Conservation (phyloP, 2,113 vertebrate species). For the Gasterosteus nipponicus region DNA sequence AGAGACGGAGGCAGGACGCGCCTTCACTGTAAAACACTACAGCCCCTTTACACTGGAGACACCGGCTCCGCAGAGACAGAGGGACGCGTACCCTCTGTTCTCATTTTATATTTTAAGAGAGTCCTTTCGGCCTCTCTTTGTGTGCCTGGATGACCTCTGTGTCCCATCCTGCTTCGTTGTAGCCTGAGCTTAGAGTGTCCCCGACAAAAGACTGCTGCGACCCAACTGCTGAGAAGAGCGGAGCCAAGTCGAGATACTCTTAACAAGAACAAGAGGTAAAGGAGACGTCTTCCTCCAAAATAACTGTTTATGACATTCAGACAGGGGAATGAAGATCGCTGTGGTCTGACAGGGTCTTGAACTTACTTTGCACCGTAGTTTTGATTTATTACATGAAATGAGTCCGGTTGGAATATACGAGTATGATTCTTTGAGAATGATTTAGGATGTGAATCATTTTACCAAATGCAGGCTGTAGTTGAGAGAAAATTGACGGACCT, state of each 20-base stretch:
- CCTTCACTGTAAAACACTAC: constrained; percentile 72
- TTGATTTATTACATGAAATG: constrained; percentile 50
- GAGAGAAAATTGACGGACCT: constrained; percentile 66
- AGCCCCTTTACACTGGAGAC: constrained; percentile 81
- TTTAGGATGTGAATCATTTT: constrained; percentile 53
- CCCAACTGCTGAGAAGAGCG: constrained; percentile 53
- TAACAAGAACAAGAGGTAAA: constrained; percentile 48
- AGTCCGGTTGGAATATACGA: constrained; percentile 50
- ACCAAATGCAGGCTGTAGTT: constrained; percentile 71
- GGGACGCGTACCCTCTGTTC: constrained; percentile 45
- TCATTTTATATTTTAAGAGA: constrained; percentile 55
- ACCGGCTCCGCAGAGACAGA: constrained; percentile 59
- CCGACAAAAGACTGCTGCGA: constrained; percentile 53
- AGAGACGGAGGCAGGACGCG: constrained; percentile 52
- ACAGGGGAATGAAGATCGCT: constrained; percentile 47
- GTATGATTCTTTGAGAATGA: constrained; percentile 59
- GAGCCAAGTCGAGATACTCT: constrained; percentile 21
- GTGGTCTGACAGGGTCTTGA: constrained; percentile 71
- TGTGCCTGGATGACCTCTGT: constrained; percentile 56
- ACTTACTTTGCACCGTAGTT: constrained; percentile 72
- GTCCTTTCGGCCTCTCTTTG: constrained; percentile 56
- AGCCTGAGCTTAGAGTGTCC: constrained; percentile 56
- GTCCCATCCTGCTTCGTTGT: constrained; percentile 62
- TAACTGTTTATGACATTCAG: constrained; percentile 55
- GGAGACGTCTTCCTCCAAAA: constrained; percentile 80